Percentiles rank a stretch among this genome's conserved stretches.
These are phyloP conservation scores for Bovichtus diacanthus DNA, from an alignment of 2,797 vertebrate genomes.

Conservation along the genomic window DNA sequence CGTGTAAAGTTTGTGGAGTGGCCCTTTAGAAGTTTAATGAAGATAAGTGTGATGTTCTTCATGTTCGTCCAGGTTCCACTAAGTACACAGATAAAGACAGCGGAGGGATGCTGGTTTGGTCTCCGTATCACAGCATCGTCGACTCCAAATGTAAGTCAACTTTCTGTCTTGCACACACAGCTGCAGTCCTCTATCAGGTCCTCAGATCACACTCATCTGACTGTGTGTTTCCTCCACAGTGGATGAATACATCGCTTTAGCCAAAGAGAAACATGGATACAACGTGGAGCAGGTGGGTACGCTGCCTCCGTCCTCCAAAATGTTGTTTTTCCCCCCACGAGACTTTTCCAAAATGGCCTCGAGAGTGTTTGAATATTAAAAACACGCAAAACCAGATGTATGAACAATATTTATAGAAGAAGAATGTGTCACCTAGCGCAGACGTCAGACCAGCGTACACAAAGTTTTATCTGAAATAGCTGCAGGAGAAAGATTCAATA, in stretches of 20 bases:
- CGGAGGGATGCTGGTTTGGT: conserved; percentile 98
- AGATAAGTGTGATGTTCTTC: not conserved
- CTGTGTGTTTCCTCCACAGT: conserved; percentile 82
- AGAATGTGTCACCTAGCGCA: too few relatives aligned
- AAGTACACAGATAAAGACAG: conserved; percentile 96
- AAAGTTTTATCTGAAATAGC: too few relatives aligned
- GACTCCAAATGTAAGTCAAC: conserved; percentile 94
- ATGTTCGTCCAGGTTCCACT: conserved; percentile 85
- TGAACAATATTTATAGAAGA: too few relatives aligned
- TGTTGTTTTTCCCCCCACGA: not conserved
- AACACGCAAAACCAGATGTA: too few relatives aligned
- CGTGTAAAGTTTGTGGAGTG: not conserved
- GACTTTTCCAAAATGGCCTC: too few relatives aligned
- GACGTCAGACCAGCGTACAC: too few relatives aligned
- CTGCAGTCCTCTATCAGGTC: not conserved
- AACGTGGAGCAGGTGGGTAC: conserved; percentile 98
- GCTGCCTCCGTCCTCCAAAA: not conserved
- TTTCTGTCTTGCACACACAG: not conserved
- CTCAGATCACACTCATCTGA: not conserved
- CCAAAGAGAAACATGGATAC: conserved; percentile 98
- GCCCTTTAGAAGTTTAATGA: not conserved
- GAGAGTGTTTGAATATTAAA: not conserved
- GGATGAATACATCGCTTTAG: conserved; percentile 97
- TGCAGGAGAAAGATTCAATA: too few relatives aligned
- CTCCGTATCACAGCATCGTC: conserved; percentile 92